Percentiles rank a stretch among this genome's conserved stretches.
Evolutionary conservation across 35 echinoderm and acorn worm genomes (phyloP).

Genomic region (Acanthaster planci): DNA sequence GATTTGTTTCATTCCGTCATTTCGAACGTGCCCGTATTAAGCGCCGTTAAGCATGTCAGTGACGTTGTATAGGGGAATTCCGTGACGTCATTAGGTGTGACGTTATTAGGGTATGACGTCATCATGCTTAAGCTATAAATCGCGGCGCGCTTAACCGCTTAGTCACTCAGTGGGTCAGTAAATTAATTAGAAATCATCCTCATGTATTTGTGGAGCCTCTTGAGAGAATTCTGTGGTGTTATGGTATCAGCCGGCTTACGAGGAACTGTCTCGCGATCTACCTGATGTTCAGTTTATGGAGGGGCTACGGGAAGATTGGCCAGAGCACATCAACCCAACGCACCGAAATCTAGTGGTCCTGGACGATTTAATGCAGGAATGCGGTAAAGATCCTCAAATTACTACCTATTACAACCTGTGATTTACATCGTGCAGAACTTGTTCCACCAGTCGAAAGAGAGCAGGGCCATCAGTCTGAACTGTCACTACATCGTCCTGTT

Average conservation of each 20-base stretch:
- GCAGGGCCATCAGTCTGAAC: constrained; percentile 74
- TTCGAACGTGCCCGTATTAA: too few relatives aligned
- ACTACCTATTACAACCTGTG: constrained; percentile 54
- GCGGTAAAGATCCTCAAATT: constrained; percentile 39
- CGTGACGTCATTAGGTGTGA: too few relatives aligned
- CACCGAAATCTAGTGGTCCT: constrained; percentile 63
- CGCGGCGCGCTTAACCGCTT: not conserved
- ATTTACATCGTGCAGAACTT: constrained; percentile 66
- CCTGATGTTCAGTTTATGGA: constrained; percentile 50
- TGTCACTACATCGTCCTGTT: constrained; percentile 64
- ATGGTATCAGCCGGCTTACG: constrained; percentile 48
- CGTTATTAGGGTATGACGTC: too few relatives aligned
- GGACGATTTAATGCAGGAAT: constrained; percentile 75
- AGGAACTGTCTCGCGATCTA: constrained; percentile 22
- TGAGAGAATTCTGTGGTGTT: constrained; percentile 69
- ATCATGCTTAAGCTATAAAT: not conserved
- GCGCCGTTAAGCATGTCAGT: too few relatives aligned
- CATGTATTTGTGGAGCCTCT: constrained; percentile 39
- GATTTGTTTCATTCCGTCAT: too few relatives aligned
- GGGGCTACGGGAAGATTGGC: constrained; percentile 41
- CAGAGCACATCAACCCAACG: constrained; percentile 24
- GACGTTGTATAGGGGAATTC: too few relatives aligned
- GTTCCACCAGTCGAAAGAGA: constrained; percentile 69
- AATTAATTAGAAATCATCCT: constrained; percentile 49
- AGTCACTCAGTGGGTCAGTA: constrained; percentile 48